These are phyloP conservation scores for Diabrotica balteata DNA, from an alignment of 2,888 invertebrate genomes.

Conservation along the genomic window DNA sequence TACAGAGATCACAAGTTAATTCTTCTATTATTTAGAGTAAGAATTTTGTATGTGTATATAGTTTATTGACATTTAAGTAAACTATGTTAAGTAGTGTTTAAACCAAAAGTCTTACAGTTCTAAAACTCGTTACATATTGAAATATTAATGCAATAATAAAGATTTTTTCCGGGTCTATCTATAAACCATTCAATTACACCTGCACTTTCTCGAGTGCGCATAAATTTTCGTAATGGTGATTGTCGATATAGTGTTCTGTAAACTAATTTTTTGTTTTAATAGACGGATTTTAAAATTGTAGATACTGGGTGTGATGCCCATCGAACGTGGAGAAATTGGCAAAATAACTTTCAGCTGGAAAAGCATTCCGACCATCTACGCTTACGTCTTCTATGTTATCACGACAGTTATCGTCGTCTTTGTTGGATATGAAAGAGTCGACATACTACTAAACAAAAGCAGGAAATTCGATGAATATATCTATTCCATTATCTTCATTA, in stretches of 20 bases:
- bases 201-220: no score
- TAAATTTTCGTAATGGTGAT: no score
- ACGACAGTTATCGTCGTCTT: slow-evolving; percentile 66
- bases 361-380: slow-evolving; percentile 70
- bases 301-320: slow-evolving; percentile 69
- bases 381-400: slow-evolving; percentile 69
- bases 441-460: slow-evolving; percentile 67
- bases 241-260: no score
- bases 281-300: background rate
- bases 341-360: slow-evolving; percentile 71
- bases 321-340: slow-evolving; percentile 56
- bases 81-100: no score
- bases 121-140: no score
- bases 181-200: no score
- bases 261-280: no score
- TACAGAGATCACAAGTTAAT: slow-evolving; percentile 73
- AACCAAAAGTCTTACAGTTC: no score
- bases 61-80: no score
- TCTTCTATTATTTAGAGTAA: slow-evolving; percentile 66
- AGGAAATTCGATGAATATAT: slow-evolving; percentile 74
- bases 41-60: slow-evolving; percentile 2
- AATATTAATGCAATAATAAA: no score
- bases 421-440: slow-evolving; percentile 69
- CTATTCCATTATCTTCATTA: slow-evolving; percentile 71
- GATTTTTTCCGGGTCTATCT: no score